Percentiles rank a stretch among this genome's conserved stretches.
phyloP scores from a whole-genome alignment of 1,140 invertebrate genomes.

The Hylaeus anthracinus region DNA sequence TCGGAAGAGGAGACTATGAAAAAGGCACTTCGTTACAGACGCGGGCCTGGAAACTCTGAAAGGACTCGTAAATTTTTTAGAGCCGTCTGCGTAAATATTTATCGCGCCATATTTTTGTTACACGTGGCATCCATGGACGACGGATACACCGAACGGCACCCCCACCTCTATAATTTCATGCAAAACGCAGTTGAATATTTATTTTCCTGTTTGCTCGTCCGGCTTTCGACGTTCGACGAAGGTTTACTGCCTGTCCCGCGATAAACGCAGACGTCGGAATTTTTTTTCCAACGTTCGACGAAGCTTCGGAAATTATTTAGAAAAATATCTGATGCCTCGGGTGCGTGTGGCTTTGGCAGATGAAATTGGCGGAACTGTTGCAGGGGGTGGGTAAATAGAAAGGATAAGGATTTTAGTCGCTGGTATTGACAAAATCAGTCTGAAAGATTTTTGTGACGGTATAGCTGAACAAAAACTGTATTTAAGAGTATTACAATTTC shows the following conservation, averaged over 20 bases:
- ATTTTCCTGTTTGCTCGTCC: conserved; percentile 19
- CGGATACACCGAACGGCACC: not conserved
- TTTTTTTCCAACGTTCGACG: not conserved
- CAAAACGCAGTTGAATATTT: conserved; percentile 35
- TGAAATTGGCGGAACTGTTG: too few species aligned
- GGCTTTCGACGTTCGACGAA: conserved; percentile 19
- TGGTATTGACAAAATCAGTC: too few species aligned
- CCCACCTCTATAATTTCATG: conserved; percentile 30
- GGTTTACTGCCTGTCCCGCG: not conserved
- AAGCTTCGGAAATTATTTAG: not conserved
- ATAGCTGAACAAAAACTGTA: too few species aligned
- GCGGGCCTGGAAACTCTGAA: conserved; percentile 11
- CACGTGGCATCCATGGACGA: conserved; percentile 7
- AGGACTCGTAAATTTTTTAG: conserved; percentile 32
- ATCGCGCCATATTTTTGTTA: conserved; percentile 29
- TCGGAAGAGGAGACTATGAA: conserved; percentile 6
- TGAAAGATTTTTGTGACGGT: too few species aligned
- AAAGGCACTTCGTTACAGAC: conserved; percentile 2
- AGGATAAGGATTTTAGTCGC: too few species aligned
- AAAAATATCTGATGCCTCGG: not conserved
- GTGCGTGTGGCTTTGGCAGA: too few species aligned
- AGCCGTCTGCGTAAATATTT: conserved; percentile 26
- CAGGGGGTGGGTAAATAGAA: too few species aligned
- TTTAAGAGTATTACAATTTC: too few species aligned
- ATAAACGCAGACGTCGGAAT: conserved; percentile 7